Conservation (phyloP, 92 coral and sea anemone species). For the Paragorgia papillata region DNA sequence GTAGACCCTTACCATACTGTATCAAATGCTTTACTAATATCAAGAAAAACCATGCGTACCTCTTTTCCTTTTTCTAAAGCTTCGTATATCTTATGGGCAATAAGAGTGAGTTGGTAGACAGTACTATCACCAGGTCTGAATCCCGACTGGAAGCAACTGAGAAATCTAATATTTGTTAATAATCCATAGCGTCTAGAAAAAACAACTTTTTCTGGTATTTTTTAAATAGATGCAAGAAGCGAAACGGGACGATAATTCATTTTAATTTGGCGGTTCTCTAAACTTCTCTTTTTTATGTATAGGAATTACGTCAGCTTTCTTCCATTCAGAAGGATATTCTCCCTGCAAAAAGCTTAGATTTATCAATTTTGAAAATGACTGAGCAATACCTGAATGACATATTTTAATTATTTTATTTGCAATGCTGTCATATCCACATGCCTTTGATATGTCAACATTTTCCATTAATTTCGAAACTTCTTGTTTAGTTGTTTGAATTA, state of each 20-base stretch:
- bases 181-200: background rate
- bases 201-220: constrained; percentile 5
- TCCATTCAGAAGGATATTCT: constrained; percentile 6
- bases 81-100: no score
- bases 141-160: background rate
- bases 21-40: background rate
- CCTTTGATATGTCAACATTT: background rate
- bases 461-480: background rate
- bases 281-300: constrained; percentile 1
- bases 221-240: constrained; percentile 4
- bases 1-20: background rate
- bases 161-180: background rate
- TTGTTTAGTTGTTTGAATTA: background rate
- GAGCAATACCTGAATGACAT: background rate
- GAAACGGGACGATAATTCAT: constrained; percentile 1
- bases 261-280: background rate
- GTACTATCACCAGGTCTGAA: constrained; percentile 10
- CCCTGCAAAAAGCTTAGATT: background rate
- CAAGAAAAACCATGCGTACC: background rate
- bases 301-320: constrained; percentile 7
- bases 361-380: constrained; percentile 1
- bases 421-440: constrained; percentile 12
- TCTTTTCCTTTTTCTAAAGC: no score
- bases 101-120: background rate
- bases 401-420: constrained; percentile 1